phyloP scores from a whole-genome alignment of 2,113 vertebrate genomes.

The Pungitius pungitius region DNA sequence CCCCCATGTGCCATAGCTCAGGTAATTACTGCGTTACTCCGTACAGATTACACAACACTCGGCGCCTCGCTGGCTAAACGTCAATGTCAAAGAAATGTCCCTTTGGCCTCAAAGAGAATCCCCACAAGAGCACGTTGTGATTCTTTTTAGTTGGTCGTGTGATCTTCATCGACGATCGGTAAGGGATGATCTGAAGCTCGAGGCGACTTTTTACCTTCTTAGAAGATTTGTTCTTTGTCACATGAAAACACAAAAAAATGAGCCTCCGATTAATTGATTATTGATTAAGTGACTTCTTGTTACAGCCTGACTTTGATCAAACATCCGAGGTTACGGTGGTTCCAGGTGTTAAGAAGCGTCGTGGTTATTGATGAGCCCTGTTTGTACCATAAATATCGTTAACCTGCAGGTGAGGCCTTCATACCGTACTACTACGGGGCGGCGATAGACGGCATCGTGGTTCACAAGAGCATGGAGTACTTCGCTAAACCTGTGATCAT shows the following conservation, averaged over 20 bases:
- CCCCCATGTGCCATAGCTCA: neutral
- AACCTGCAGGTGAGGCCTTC: slow-evolving; percentile 87
- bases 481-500: slow-evolving; percentile 84
- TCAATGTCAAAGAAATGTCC: neutral
- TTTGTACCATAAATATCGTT: neutral
- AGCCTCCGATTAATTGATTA: neutral
- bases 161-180: too few species aligned
- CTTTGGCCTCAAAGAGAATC: neutral
- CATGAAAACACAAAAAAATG: neutral
- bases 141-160: too few species aligned
- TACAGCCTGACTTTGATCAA: neutral
- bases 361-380: neutral
- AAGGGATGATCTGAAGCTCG: neutral
- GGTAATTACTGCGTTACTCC: neutral
- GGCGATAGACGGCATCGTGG: slow-evolving; percentile 90
- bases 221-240: neutral
- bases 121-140: neutral
- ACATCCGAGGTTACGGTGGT: neutral
- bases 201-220: neutral
- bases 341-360: neutral
- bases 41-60: neutral
- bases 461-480: slow-evolving; percentile 90
- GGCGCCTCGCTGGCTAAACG: neutral
- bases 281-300: neutral
- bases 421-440: slow-evolving; percentile 91